phyloP scores from a whole-genome alignment of 2,888 invertebrate species.

The Quadriops clusia region DNA sequence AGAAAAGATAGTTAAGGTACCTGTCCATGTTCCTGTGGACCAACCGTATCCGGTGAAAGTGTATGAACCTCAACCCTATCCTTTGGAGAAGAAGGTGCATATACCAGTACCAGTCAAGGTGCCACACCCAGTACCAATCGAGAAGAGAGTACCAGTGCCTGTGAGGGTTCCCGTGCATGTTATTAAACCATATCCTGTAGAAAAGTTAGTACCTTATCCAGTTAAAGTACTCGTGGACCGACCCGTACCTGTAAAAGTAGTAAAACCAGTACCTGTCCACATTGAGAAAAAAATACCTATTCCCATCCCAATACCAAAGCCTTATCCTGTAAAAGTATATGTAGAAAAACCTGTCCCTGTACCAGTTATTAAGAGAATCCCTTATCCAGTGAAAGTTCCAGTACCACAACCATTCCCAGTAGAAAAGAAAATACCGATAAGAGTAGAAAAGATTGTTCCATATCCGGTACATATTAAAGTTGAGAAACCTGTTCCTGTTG shows the following conservation, averaged over 20 bases:
- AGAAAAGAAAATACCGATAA: conserved; percentile 50
- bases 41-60: conserved; percentile 55
- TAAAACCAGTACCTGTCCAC: conserved; percentile 51
- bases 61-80: conserved; percentile 58
- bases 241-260: conserved; percentile 51
- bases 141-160: conserved; percentile 44
- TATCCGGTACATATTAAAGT: conserved; percentile 60
- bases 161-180: conserved; percentile 53
- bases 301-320: conserved; percentile 36
- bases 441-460: conserved; percentile 56
- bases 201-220: conserved; percentile 53
- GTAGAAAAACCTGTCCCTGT: conserved; percentile 54
- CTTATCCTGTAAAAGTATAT: conserved; percentile 53
- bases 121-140: conserved; percentile 47
- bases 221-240: conserved; percentile 52
- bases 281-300: conserved; percentile 60
- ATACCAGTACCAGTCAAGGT: conserved; percentile 57
- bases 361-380: conserved; percentile 61
- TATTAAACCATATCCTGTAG: conserved; percentile 60
- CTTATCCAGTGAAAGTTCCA: conserved; percentile 55
- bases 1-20: conserved; percentile 50
- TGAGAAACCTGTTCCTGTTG: conserved; percentile 56
- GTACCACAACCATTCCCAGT: conserved; percentile 49
- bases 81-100: conserved; percentile 58
- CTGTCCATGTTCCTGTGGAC: conserved; percentile 53